Percentiles rank a stretch among this genome's conserved stretches.
Evolutionary conservation across 2,888 invertebrate genomes (phyloP).

Genomic region (Drosophila austrosaltans): DNA sequence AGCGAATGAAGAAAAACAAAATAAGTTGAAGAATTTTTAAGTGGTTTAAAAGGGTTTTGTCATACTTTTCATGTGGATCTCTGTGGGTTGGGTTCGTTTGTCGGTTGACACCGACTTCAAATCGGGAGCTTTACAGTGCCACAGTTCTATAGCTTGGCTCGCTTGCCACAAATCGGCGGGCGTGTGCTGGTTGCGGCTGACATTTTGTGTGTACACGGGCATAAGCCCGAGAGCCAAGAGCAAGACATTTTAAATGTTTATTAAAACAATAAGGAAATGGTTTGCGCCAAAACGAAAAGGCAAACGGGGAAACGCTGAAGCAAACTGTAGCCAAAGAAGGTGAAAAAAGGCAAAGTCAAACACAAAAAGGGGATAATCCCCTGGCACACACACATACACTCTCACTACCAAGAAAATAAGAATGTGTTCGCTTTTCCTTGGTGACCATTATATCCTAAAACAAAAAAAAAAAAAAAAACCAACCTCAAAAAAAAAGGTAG

Average conservation of each 20-base stretch:
- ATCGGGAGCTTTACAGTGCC: constrained; percentile 1
- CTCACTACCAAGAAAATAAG: constrained; percentile 46
- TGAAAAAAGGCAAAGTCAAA: constrained; percentile 68
- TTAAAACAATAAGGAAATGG: constrained; percentile 82
- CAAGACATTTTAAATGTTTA: constrained; percentile 80
- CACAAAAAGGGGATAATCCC: constrained; percentile 72
- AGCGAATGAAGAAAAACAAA: constrained; percentile 79
- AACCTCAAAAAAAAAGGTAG: constrained; percentile 43
- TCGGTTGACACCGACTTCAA: constrained; percentile 19
- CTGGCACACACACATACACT: constrained; percentile 26
- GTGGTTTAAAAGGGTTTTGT: constrained; percentile 80
- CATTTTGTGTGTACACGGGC: constrained; percentile 56
- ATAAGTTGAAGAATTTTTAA: constrained; percentile 78
- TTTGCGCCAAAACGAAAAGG: constrained; percentile 53
- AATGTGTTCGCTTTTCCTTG: constrained; percentile 52
- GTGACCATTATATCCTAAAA: constrained; percentile 61
- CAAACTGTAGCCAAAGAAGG: constrained; percentile 52
- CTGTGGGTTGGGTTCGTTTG: constrained; percentile 11
- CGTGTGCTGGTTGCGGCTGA: constrained; percentile 46
- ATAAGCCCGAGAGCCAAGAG: constrained; percentile 69
- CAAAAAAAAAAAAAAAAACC: constrained; percentile 11
- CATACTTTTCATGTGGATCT: constrained; percentile 72
- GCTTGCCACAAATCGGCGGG: constrained; percentile 63
- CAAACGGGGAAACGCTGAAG: constrained; percentile 32
- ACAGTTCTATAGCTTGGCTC: neutral